These are phyloP conservation scores for Hyperopisus bebe DNA, from an alignment of 2,113 vertebrate genomes.

Conservation along the genomic window DNA sequence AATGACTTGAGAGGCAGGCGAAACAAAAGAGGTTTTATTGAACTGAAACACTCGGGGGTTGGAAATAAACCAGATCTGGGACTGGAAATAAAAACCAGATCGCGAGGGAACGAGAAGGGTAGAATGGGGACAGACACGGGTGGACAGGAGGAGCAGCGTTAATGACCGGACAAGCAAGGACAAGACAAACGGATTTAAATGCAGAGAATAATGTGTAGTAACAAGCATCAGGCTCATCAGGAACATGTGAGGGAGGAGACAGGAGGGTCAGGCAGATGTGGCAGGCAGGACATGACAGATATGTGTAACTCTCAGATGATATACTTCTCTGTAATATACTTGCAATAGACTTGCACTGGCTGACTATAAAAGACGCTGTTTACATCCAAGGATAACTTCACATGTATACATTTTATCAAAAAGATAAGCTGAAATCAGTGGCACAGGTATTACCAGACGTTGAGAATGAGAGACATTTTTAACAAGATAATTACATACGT, in stretches of 20 bases:
- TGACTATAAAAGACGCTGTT: not conserved
- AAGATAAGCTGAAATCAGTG: not conserved
- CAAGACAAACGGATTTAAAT: not conserved
- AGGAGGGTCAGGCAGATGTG: not conserved
- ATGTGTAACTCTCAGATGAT: not conserved
- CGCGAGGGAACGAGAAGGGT: not conserved
- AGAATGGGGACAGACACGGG: not conserved
- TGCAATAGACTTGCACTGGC: not conserved
- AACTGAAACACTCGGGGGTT: not conserved
- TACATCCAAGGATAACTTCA: not conserved
- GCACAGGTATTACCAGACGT: not conserved
- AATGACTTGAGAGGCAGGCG: not conserved
- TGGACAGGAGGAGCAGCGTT: not conserved
- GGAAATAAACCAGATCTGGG: not conserved
- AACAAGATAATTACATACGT: not conserved
- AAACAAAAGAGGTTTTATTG: not conserved
- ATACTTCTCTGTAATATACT: not conserved
- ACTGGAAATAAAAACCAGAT: not conserved
- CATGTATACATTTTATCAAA: not conserved
- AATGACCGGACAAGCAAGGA: not conserved
- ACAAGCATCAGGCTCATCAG: not conserved
- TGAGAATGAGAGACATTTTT: not conserved
- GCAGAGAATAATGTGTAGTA: not conserved
- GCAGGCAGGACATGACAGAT: not conserved
- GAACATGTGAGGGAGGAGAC: not conserved